Evolutionary conservation across 2,888 invertebrate genomes (phyloP).

Genomic region (Venusia cambrica): DNA sequence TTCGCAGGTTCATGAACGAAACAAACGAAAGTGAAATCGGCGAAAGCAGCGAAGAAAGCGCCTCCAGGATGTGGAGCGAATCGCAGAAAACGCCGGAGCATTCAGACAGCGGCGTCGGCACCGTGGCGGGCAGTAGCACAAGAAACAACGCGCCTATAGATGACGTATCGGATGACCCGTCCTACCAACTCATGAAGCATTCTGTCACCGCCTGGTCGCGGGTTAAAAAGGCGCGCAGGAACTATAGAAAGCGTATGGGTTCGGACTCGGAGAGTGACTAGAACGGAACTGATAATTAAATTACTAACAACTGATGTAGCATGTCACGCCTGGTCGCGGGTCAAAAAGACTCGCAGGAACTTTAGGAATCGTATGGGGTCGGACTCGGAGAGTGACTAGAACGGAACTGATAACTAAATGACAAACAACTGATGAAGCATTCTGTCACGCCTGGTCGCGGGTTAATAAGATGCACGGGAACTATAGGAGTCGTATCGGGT

Average conservation of each 20-base stretch:
- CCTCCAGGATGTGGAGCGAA: slow-evolving; percentile 8
- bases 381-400: slow-evolving; percentile 68
- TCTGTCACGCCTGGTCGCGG: slow-evolving; percentile 38
- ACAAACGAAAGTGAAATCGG: slow-evolving; percentile 72
- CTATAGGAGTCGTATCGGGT: slow-evolving; percentile 84
- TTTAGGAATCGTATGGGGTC: slow-evolving; percentile 85
- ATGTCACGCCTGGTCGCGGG: slow-evolving; percentile 42
- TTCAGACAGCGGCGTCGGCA: slow-evolving; percentile 68
- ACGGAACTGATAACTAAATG: slow-evolving; percentile 53
- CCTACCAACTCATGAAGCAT: slow-evolving; percentile 69
- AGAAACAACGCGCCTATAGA: slow-evolving; percentile 47
- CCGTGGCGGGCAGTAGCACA: slow-evolving; percentile 57
- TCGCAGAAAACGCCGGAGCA: slow-evolving; percentile 36
- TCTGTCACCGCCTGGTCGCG: slow-evolving; percentile 38
- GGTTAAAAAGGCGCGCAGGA: slow-evolving; percentile 82
- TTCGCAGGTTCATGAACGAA: slow-evolving; percentile 74
- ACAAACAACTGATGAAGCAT: slow-evolving; percentile 66
- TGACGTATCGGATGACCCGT: slow-evolving; percentile 67
- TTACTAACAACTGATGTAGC: slow-evolving; percentile 69
- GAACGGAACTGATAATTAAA: no score
- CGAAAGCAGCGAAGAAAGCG: slow-evolving; percentile 52
- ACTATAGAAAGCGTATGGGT: no score
- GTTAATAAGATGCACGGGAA: slow-evolving; percentile 82
- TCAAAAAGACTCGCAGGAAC: slow-evolving; percentile 82
- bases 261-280: no score